Evolutionary conservation across 2,888 invertebrate species (phyloP).

Genomic region (Synergus gifuensis): DNA sequence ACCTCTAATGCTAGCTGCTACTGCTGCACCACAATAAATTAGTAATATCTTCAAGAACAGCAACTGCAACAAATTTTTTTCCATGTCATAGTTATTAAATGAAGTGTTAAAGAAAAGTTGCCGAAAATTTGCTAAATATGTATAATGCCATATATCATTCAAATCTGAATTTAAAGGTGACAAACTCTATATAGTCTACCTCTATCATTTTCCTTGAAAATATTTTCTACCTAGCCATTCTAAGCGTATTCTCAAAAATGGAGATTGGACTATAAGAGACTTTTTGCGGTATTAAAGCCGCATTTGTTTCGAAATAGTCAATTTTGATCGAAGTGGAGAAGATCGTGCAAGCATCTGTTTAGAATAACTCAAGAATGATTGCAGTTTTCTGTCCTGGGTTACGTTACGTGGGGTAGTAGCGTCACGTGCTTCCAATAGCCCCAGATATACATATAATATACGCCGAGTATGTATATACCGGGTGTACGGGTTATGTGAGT

Average conservation of each 20-base stretch:
- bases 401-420: slow-evolving; percentile 54
- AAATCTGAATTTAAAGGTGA: not conserved
- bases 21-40: too few relatives aligned
- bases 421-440: slow-evolving; percentile 74
- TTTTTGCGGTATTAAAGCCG: slow-evolving; percentile 28
- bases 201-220: not conserved
- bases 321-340: slow-evolving; percentile 50
- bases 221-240: not conserved
- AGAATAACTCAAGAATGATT: slow-evolving; percentile 76
- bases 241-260: not conserved
- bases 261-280: not conserved
- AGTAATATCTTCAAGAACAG: too few relatives aligned
- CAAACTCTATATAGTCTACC: not conserved
- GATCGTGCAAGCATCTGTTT: slow-evolving; percentile 61
- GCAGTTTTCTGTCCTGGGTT: slow-evolving; percentile 53
- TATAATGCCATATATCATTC: too few relatives aligned
- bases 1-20: too few relatives aligned
- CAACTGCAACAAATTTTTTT: too few relatives aligned
- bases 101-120: too few relatives aligned
- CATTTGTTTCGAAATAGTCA: slow-evolving; percentile 37
- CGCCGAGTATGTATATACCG: slow-evolving; percentile 43
- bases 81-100: too few relatives aligned
- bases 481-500: slow-evolving; percentile 46
- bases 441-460: slow-evolving; percentile 61
- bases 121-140: too few relatives aligned